Evolutionary conservation across 2,113 vertebrate species (phyloP), one percentile per base, ranked within the genome.

Genomic region (Caretta caretta): DNA sequence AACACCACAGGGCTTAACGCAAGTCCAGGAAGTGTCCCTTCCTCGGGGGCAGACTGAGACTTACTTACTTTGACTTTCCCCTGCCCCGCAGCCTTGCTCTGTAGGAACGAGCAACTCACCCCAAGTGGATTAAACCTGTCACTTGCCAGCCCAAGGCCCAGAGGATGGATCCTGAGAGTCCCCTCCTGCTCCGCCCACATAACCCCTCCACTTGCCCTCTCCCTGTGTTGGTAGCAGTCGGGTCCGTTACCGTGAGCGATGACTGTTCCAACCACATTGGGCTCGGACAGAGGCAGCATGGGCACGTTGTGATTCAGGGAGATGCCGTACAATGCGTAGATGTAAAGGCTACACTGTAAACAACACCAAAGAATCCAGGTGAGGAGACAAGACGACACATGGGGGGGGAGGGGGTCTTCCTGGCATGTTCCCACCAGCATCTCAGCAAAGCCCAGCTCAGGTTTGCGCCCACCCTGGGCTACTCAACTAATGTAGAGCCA

Each of bases 241-340:
- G 10, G 80, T n/a, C 50, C 1, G 35, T 97, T 98, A 99, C 99
- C 99, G 5, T 99, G 99, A 83, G 99, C 99, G 57, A 99, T 98
- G 97, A 99, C 97, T 51, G 99, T 99, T 94, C 99, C 99, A 10
- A 99, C 98, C 3, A 99, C 99, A 83, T 98, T 99, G 86, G 99
- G 98, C 96, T 99, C 99, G 1, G 99, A 99, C 56, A 99, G 98
- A 1, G 99, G 99, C 25, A 98, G 97, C 98, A 99, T 98, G 22
- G 99, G 99, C 6, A 99, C 99, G 1, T 99, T 99, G n/a, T 99
- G 98, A 96, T 99, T 99, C 98, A 99, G 98, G 50, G 99, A 98
- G 92, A 99, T 99, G 98, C 99, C 99, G 95, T 99, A 99, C 90
- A 99, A 99, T 11, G 99, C 99, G 19, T 99, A 99, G 97, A 99